Conservation (phyloP, 2,797 vertebrate genomes). For the Zalophus californianus region DNA sequence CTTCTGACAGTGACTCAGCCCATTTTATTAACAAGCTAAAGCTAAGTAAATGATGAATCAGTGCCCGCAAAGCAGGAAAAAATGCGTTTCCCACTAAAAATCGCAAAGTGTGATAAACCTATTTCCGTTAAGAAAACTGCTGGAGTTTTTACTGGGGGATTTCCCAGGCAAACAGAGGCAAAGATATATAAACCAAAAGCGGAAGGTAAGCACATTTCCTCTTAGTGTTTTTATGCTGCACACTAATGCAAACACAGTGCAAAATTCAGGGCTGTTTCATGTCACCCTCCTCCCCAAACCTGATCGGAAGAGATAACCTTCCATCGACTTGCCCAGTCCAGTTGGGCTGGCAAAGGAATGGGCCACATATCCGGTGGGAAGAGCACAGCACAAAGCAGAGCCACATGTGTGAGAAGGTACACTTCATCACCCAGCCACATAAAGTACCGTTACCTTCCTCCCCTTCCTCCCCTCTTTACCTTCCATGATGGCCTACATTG, state of each 20-base stretch:
- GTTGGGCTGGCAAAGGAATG: not conserved
- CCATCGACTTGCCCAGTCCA: not conserved
- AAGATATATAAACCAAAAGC: slow-evolving; percentile 68
- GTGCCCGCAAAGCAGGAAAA: slow-evolving; percentile 62
- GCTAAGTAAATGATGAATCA: slow-evolving; percentile 74
- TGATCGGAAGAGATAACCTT: slow-evolving; percentile 24
- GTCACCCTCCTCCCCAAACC: not conserved
- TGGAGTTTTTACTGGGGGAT: slow-evolving; percentile 80
- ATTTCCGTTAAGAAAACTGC: slow-evolving; percentile 77
- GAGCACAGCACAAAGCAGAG: not conserved
- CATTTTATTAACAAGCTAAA: slow-evolving; percentile 67
- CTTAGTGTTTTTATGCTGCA: slow-evolving; percentile 61
- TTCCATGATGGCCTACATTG: not conserved
- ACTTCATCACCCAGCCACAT: not conserved
- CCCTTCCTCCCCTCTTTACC: not conserved
- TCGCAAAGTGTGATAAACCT: slow-evolving; percentile 74
- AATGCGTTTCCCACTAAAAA: slow-evolving; percentile 72
- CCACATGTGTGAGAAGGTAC: not conserved
- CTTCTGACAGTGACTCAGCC: slow-evolving; percentile 77
- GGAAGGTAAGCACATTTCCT: slow-evolving; percentile 81
- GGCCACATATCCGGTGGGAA: not conserved
- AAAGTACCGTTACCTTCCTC: not conserved
- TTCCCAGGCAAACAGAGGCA: slow-evolving; percentile 71
- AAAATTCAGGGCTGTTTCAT: slow-evolving; percentile 42
- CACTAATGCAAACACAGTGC: slow-evolving; percentile 70